Base-by-base conservation (phyloP, 1,140 invertebrate genomes). In the Carposina sasakii region DNA sequence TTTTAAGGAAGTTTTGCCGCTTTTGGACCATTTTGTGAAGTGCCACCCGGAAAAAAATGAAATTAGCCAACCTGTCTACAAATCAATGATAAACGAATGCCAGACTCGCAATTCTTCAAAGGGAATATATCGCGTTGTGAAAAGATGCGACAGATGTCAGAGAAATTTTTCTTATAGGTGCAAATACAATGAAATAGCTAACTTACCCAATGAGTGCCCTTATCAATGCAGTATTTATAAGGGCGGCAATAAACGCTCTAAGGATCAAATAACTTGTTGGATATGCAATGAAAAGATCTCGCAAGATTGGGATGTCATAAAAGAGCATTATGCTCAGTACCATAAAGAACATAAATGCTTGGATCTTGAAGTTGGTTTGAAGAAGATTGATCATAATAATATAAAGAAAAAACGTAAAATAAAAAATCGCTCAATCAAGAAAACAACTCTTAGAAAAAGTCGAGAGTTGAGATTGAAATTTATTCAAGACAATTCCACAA, bases 341-440 rank as follows among this genome's bases (percentile, higher is more conserved):
- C 79, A 83, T 50, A 71, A 71, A 43, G 48, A 56, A 36, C 54
- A 68, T 44, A 59, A 63, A 30, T 81, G 72, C 52, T 46, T 81
- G 37, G 76, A 83, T 63, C 45, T 68, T 13, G 67, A 74, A 57
- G 39, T 82, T 33, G 36, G 50, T 30, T 39, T 81, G 19, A 45
- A 57, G 2, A 68, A 60, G 54, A 48, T 71, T 16, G 52, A 67
- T 60, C 6, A 37, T 72, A 52, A 54, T 54, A 45, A 57, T 54
- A 46, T 54, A 53, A 37, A 60, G 45, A 51, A 58, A 5, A 58
- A 57, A 28, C 40, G 31, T 37, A 28, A 57, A 36, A 41, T 49
- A 33, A 36, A 54, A 13, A 23, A 39, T 12, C 22, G 24, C 28
- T 53, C 39, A 52, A 48, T 23, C 3, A 56, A 45, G 43, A 28